These are phyloP conservation scores for Cistogaster globosa DNA, from an alignment of 2,888 invertebrate species.

Conservation along the genomic window DNA sequence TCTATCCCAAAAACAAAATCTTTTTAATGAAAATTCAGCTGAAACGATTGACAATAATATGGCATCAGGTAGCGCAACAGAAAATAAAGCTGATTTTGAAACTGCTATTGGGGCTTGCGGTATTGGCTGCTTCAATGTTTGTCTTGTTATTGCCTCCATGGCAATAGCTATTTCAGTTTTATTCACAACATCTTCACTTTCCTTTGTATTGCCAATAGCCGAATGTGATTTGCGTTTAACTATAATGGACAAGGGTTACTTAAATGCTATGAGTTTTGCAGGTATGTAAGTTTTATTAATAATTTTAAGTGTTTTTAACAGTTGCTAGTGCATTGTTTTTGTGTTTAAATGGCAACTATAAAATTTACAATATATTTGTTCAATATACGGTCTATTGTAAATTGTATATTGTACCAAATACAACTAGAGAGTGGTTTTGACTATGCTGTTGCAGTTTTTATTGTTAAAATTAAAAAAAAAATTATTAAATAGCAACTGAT, in stretches of 20 bases:
- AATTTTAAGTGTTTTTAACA: neutral
- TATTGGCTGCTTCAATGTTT: conserved; percentile 88
- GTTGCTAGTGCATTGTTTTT: too few relatives aligned
- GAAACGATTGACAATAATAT: too few relatives aligned
- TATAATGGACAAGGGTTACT: conserved; percentile 87
- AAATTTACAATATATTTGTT: too few relatives aligned
- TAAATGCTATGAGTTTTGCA: conserved; percentile 88
- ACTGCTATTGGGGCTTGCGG: conserved; percentile 87
- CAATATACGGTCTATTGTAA: too few relatives aligned
- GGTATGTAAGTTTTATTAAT: conserved; percentile 85
- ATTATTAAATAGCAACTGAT: too few relatives aligned
- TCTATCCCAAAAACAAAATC: neutral
- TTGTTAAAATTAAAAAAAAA: too few relatives aligned
- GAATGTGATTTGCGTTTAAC: conserved; percentile 89
- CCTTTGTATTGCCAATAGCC: conserved; percentile 89
- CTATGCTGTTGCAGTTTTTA: too few relatives aligned
- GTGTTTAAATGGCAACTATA: too few relatives aligned
- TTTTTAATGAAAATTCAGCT: neutral
- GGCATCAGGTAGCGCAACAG: neutral
- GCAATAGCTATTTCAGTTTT: conserved; percentile 87
- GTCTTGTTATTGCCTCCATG: conserved; percentile 85
- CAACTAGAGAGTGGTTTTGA: too few relatives aligned
- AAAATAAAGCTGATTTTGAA: conserved; percentile 86
- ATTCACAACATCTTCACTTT: conserved; percentile 88
- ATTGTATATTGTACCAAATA: neutral